Evolutionary conservation across 2,888 invertebrate species (phyloP).

Genomic region (Cantharis rufa): DNA sequence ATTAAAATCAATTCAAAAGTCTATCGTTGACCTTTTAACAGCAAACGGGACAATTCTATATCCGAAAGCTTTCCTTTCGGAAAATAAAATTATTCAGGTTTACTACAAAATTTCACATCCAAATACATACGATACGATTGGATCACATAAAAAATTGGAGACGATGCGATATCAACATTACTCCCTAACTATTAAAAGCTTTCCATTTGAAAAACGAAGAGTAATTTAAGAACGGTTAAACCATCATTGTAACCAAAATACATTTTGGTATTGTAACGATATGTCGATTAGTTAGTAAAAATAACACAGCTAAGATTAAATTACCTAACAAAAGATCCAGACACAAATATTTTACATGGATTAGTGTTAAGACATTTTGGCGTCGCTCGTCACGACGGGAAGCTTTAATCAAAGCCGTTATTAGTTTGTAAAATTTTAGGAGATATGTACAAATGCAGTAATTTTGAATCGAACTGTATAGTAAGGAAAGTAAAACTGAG

Average conservation of each 20-base stretch:
- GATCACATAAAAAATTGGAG: not conserved
- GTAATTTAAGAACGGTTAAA: not conserved
- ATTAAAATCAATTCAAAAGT: no score
- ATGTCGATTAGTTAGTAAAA: constrained; percentile 13
- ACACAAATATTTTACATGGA: constrained; percentile 30
- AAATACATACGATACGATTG: no score
- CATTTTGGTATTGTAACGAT: not conserved
- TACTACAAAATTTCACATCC: no score
- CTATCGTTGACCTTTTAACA: no score
- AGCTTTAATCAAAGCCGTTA: not conserved
- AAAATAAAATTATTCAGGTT: no score
- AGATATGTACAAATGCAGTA: not conserved
- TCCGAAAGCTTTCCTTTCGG: no score
- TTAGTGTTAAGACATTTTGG: constrained; percentile 26
- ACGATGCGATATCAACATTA: not conserved
- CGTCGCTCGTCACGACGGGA: constrained; percentile 15
- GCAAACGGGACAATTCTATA: no score
- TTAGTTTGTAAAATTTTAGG: not conserved
- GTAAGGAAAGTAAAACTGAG: not conserved
- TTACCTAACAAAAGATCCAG: constrained; percentile 34
- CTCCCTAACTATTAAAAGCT: not conserved
- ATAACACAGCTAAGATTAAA: constrained; percentile 34
- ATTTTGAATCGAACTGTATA: constrained; percentile 11
- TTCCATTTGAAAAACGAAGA: not conserved
- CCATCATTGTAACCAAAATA: not conserved